These are phyloP conservation scores for Drosophila nr. perissopoda DNA, from an alignment of 2,888 invertebrate genomes.

Conservation along the genomic window DNA sequence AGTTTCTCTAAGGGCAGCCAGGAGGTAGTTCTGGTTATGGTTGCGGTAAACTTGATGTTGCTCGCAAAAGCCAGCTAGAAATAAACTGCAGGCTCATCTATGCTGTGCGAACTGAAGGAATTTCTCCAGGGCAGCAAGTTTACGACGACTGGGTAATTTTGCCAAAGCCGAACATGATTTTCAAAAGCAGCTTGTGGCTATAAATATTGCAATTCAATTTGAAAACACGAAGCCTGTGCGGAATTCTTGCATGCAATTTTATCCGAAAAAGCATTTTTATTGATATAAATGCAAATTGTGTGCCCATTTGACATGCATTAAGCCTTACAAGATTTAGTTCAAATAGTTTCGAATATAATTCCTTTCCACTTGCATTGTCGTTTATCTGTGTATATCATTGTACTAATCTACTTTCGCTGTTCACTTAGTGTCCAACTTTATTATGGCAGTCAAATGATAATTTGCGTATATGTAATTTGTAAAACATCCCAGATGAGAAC, in stretches of 20 bases:
- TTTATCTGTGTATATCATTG: neutral
- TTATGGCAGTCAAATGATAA: constrained; percentile 1
- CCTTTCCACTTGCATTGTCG: neutral
- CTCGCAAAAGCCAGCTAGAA: constrained; percentile 50
- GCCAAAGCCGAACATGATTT: neutral
- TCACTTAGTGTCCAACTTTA: neutral
- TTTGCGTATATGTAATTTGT: constrained; percentile 8
- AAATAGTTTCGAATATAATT: no score
- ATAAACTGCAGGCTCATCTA: constrained; percentile 39
- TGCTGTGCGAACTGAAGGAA: neutral
- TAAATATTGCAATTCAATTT: neutral
- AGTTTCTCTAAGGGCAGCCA: constrained; percentile 34
- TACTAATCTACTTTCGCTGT: neutral
- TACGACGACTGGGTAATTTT: neutral
- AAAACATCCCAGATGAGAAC: neutral
- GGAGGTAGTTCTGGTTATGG: constrained; percentile 41
- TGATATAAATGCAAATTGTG: neutral
- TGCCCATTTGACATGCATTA: neutral
- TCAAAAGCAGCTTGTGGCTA: neutral
- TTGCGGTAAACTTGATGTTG: constrained; percentile 35
- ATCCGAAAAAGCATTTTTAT: neutral
- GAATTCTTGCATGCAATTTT: neutral
- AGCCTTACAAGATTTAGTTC: no score
- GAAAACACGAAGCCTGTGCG: neutral
- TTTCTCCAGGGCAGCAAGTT: neutral